phyloP scores from a whole-genome alignment of 2,888 invertebrate species.

The Meta bourneti region DNA sequence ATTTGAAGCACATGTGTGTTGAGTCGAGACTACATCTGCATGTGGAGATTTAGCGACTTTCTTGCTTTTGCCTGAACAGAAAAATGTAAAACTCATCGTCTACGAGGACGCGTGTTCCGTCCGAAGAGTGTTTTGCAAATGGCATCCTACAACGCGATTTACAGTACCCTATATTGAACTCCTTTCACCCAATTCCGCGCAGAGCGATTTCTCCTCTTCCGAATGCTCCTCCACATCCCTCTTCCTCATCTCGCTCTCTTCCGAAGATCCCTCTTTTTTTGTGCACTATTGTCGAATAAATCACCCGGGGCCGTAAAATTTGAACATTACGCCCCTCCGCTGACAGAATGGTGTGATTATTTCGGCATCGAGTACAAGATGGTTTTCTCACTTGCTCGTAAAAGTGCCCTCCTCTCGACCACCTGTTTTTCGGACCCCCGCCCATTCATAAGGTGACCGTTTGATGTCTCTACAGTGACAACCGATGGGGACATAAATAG shows the following conservation, averaged over 20 bases:
- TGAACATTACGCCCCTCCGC: slow-evolving; percentile 68
- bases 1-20: too few relatives aligned
- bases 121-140: too few relatives aligned
- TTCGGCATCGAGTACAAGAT: slow-evolving; percentile 74
- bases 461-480: slow-evolving; percentile 68
- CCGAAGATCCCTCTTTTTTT: not conserved
- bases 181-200: too few relatives aligned
- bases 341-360: slow-evolving; percentile 75
- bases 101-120: too few relatives aligned
- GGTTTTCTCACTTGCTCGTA: slow-evolving; percentile 58
- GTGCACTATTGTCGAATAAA: slow-evolving; percentile 67
- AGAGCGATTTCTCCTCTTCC: too few relatives aligned
- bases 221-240: too few relatives aligned
- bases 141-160: too few relatives aligned
- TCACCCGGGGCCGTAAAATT: slow-evolving; percentile 67
- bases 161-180: too few relatives aligned
- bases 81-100: too few relatives aligned
- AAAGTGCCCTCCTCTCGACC: slow-evolving; percentile 28
- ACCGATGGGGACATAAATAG: slow-evolving; percentile 73
- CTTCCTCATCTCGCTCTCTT: not conserved
- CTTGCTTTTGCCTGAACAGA: too few relatives aligned
- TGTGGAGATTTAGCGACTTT: too few relatives aligned
- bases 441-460: slow-evolving; percentile 73
- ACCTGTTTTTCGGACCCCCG: slow-evolving; percentile 35
- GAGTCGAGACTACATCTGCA: too few relatives aligned